Evolutionary conservation across 2,888 invertebrate genomes (phyloP), one percentile per base, ranked within the genome.

Genomic region (Alsophila aescularia): DNA sequence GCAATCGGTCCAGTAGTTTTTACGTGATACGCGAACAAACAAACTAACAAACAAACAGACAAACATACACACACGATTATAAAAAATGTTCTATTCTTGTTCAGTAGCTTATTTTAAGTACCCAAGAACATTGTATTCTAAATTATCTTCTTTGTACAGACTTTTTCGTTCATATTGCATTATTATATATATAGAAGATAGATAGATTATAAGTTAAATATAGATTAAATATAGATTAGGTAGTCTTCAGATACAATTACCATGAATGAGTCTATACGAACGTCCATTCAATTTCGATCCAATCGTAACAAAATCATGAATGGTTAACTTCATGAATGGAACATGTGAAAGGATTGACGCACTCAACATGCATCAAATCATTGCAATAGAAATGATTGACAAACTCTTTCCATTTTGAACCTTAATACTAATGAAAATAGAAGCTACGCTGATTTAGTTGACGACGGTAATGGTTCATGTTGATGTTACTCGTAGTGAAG

Each of bases 301-400:
- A 60, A n/a, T n/a, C n/a, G 57, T 49, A 73, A 69, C 72, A 69
- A 67, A 77, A 68, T 70, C 71, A 76, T 85, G 86, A 86, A 86
- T 85, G 85, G 75, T 64, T 64, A 70, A 60, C 67, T 71, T 75
- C 67, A 67, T 87, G 83, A 87, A 87, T 87, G 87, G 73, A 72
- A 67, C 73, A 73, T 70, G 75, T 77, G 76, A 81, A 79, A 76
- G 70, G 75, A 79, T 78, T 83, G 80, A 83, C 73, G 79, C 71
- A 75, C 74, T 67, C 59, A 56, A 67, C 64, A 49, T 62, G 59
- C 60, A 57, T 56, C 44, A 62, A 65, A 70, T 69, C 69, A 73
- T 69, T 67, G 68, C 71, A 69, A 69, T 65, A 71, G 66, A 67
- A 70, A 64, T 64, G 63, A 58, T 64, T 65, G 67, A 36, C 29